Base-by-base conservation (phyloP, 1,140 invertebrate genomes). In the Drosophila nigromelanica region DNA sequence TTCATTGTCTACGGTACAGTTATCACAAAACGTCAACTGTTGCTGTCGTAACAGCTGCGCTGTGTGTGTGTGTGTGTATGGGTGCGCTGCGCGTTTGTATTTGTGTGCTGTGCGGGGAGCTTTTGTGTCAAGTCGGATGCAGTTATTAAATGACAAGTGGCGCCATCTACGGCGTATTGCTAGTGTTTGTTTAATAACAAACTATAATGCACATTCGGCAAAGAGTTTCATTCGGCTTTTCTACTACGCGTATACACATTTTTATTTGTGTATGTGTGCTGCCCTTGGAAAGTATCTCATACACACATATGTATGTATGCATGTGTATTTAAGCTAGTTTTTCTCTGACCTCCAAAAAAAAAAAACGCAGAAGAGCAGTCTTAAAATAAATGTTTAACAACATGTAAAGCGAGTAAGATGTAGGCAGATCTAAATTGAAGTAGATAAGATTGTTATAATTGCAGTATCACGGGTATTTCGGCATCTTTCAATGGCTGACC, bases 1-100 rank as follows among this genome's bases (percentile, higher is more conserved):
- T 62, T 71, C 51, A 14, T 56, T 67, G 47, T 15, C 15, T 42
- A 33, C 18, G 45, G 69, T 72, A 72, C 69, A 72, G 69, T 60
- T 59, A 47, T 4, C n/a, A 4, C 69, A 72, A 72, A 72, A 45
- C 47, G 15, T 67, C 37, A 21, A 47, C 12, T 15, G 54, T 39
- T 35, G 55, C 37, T 52, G 10, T 8, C 35, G 27, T 18, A 37
- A 48, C 39, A 59, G 30, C 54, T 52, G 21, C 35, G 21, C 33
- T 15, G 37, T 51, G 18, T 24, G 12, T 39, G 18, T 51, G 7
- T 35, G 45, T 48, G 39, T 59, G 21, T 24, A 33, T 63, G 43
- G 21, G 43, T 24, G 51, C 12, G 5, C 5, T 63, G 27, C 3
- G 10, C 5, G 50, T 6, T n/a, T 54, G 12, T 55, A 5, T 21